phyloP scores from a whole-genome alignment of 2,113 vertebrate species.

The Pelecanus crispus region DNA sequence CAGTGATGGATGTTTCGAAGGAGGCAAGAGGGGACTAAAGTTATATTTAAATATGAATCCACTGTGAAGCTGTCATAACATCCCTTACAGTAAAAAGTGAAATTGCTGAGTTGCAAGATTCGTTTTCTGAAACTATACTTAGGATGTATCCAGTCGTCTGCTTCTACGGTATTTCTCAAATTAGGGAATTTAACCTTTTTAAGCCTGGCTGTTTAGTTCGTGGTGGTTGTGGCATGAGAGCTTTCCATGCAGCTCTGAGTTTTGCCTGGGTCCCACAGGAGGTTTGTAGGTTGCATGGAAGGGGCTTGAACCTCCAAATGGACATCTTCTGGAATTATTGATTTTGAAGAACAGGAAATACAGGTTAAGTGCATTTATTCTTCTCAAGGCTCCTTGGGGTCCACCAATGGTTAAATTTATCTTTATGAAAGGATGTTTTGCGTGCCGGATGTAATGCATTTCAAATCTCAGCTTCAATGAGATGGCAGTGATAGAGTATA shows the following conservation, averaged over 20 bases:
- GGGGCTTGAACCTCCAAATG: neutral
- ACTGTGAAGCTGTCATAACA: slow-evolving; percentile 37
- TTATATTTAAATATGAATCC: slow-evolving; percentile 39
- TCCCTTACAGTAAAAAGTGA: neutral
- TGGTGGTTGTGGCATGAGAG: neutral
- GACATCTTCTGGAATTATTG: neutral
- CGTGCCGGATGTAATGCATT: rapidly evolving
- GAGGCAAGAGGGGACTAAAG: slow-evolving; percentile 26
- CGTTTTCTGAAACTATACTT: slow-evolving; percentile 18
- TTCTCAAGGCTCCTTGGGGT: neutral
- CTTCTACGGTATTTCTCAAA: neutral
- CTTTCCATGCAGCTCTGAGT: neutral
- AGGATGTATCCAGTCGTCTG: neutral
- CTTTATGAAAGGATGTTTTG: neutral
- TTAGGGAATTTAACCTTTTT: neutral
- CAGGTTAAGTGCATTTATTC: neutral
- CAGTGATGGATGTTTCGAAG: slow-evolving; percentile 42
- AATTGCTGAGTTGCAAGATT: slow-evolving; percentile 40
- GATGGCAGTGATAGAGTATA: neutral
- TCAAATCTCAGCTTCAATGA: neutral
- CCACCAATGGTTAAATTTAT: neutral
- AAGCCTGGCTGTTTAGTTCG: neutral
- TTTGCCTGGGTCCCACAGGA: neutral
- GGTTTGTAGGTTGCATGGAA: neutral
- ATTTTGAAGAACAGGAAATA: neutral